phyloP scores from a whole-genome alignment of 2,113 vertebrate species.

The Salminus brasiliensis region DNA sequence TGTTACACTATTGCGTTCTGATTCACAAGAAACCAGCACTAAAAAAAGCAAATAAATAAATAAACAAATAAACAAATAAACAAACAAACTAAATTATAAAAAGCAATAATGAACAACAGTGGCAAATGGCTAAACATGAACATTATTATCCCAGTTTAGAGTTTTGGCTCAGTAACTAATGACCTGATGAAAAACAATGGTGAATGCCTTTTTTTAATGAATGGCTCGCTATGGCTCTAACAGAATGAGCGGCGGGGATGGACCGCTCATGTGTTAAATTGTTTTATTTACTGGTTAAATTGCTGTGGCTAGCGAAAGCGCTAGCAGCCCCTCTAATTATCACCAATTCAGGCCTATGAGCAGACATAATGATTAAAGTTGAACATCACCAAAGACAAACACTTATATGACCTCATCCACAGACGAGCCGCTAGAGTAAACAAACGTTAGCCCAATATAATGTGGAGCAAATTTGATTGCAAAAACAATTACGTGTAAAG shows the following conservation, averaged over 20 bases:
- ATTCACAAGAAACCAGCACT: too few relatives aligned
- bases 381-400: background rate
- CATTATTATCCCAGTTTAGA: background rate
- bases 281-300: slow-evolving; percentile 9
- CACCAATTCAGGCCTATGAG: background rate
- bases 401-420: background rate
- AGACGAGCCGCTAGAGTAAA: background rate
- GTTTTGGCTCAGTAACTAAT: background rate
- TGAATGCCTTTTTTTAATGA: background rate
- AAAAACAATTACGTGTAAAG: background rate
- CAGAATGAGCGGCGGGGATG: background rate
- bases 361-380: background rate
- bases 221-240: background rate
- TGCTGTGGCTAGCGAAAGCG: background rate
- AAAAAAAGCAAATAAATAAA: too few relatives aligned
- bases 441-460: background rate
- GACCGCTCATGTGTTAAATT: slow-evolving; percentile 18
- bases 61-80: too few relatives aligned
- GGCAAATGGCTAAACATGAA: too few relatives aligned
- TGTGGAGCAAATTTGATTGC: background rate
- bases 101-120: too few relatives aligned
- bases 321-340: background rate
- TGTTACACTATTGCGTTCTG: too few relatives aligned
- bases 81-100: too few relatives aligned
- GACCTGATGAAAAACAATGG: background rate